Evolutionary conservation across 2,888 invertebrate species (phyloP).

Genomic region (Drosophila colorata): DNA sequence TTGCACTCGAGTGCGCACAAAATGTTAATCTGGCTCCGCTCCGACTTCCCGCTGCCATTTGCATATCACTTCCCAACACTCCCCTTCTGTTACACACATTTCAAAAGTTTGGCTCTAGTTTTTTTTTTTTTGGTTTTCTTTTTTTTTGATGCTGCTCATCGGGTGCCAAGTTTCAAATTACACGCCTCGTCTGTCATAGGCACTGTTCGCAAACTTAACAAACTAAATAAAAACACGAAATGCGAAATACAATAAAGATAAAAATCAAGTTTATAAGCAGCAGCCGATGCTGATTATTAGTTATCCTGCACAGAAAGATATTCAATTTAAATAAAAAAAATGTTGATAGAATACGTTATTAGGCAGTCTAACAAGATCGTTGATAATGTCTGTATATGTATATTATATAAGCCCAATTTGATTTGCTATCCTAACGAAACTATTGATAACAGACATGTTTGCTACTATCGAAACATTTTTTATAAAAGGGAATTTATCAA

Average conservation of each 20-base stretch:
- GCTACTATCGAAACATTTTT: too few species aligned
- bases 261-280: not conserved
- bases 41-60: not conserved
- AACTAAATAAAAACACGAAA: conserved; percentile 35
- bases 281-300: not conserved
- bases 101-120: not conserved
- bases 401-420: too few species aligned
- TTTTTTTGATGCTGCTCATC: conserved; percentile 25
- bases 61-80: too few species aligned
- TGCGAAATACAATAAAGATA: conserved; percentile 33
- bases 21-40: conserved; percentile 18
- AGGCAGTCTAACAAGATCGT: too few species aligned
- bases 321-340: too few species aligned
- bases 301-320: conserved; percentile 1
- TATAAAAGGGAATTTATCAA: too few species aligned
- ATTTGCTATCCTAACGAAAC: too few species aligned
- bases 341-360: too few species aligned
- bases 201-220: conserved; percentile 30
- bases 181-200: conserved; percentile 65
- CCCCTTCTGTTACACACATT: too few species aligned
- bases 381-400: too few species aligned
- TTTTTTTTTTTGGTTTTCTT: conserved; percentile 3
- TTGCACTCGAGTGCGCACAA: conserved; percentile 45
- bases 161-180: conserved; percentile 72
- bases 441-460: too few species aligned